Evolutionary conservation across 1,140 invertebrate species (phyloP), one percentile per base, ranked within the genome.

Genomic region (Lepidotrigona ventralis): DNA sequence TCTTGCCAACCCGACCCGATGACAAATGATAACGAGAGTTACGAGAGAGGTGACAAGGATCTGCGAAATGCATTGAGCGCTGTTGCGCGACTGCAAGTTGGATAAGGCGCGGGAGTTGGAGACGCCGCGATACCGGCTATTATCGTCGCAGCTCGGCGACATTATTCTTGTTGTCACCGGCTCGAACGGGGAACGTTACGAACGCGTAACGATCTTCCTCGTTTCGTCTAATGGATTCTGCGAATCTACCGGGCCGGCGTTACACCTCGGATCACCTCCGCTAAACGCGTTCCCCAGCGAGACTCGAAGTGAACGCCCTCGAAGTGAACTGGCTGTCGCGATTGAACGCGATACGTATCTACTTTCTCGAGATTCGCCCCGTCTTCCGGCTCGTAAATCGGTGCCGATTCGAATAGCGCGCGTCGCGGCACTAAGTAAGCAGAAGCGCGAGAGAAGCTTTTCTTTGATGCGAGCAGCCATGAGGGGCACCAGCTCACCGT

Each of bases 211-310:
- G 58, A 33, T 72, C 60, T 77, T 60, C 60, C 72, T 86, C 63
- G 73, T 46, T 63, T 66, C 54, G 74, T 72, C 86, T 88, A 88
- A 88, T 87, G 82, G 86, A 87, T 87, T 78, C 54, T 53, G 74
- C 78, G 82, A 87, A 88, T 88, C 87, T 46, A 46, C 39, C 39
- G 39, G 81, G 82, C 4, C 26, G 73, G 72, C 46, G 85, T 63
- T 71, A 75, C 33, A 23, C 29, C 23, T 39, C 39, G 39, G 64
- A 33, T 29, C 64, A 64, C 66, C 72, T 3, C n/a, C n/a, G n/a
- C n/a, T n/a, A n/a, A n/a, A n/a, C n/a, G n/a, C n/a, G n/a, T 33
- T 33, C 33, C 33, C 33, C 33, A 33, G 33, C 33, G 4, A 33
- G 33, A 6, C 8, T 46, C 39, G 39, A 46, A 8, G 39, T 8